A percentile compares a stretch with the other conserved stretches of the same genome.
phyloP scores from a whole-genome alignment of 2,797 vertebrate genomes.

The Rhabdomys pumilio region DNA sequence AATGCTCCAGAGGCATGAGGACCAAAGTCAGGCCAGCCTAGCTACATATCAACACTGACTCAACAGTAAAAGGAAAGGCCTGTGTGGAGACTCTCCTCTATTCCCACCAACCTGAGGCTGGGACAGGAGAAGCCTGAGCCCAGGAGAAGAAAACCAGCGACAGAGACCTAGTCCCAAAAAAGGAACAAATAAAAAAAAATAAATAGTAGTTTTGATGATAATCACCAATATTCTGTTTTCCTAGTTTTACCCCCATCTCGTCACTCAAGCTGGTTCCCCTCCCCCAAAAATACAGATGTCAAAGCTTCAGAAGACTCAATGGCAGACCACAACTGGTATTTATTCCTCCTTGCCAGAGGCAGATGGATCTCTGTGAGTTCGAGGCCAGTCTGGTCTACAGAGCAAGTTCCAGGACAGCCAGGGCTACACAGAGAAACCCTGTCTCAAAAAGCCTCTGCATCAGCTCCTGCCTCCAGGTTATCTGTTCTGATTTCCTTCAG shows the following conservation, averaged over 20 bases:
- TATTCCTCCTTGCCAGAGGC: not conserved
- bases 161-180: not conserved
- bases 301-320: not conserved
- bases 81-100: too few relatives aligned
- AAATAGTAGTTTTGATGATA: not conserved
- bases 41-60: not conserved
- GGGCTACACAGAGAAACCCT: not conserved
- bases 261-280: not conserved
- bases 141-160: not conserved
- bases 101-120: not conserved
- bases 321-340: slow-evolving; percentile 1
- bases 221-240: not conserved
- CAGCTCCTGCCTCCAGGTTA: not conserved
- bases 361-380: not conserved
- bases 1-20: not conserved
- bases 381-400: not conserved
- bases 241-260: not conserved
- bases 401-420: not conserved
- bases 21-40: not conserved
- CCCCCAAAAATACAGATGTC: not conserved
- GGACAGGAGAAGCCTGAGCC: not conserved
- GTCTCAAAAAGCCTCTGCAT: not conserved
- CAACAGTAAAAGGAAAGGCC: not conserved
- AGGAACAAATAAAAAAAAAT: not conserved
- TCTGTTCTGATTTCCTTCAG: not conserved